phyloP scores from a whole-genome alignment of 2,113 vertebrate species.

The Neolamprologus devosi region DNA sequence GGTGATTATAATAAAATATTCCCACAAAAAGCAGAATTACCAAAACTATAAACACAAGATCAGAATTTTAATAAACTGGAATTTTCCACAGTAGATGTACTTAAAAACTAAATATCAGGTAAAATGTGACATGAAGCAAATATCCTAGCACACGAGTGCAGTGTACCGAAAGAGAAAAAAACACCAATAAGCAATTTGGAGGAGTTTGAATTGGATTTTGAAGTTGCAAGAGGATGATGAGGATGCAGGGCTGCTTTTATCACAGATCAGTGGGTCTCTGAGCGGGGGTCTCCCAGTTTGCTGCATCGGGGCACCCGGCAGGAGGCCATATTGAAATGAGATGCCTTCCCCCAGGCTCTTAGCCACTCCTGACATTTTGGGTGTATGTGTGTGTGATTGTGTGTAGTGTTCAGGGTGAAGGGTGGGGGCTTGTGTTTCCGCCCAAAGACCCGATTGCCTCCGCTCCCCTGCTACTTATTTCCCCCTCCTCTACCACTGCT shows the following conservation, averaged over 20 bases:
- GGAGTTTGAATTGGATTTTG: conserved; percentile 71
- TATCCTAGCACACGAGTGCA: neutral
- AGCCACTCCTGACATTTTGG: conserved; percentile 64
- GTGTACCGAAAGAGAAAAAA: conserved; percentile 19
- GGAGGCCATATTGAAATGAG: conserved; percentile 71
- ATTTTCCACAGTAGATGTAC: conserved; percentile 1
- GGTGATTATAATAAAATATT: neutral
- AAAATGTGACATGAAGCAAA: conserved; percentile 19
- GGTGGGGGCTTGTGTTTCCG: conserved; percentile 58
- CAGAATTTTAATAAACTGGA: neutral
- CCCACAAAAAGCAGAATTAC: neutral
- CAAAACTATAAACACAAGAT: neutral
- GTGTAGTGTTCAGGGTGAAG: conserved; percentile 36
- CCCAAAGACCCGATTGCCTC: conserved; percentile 64
- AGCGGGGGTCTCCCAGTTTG: conserved; percentile 53
- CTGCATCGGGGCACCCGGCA: conserved; percentile 52
- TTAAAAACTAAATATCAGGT: conserved; percentile 2
- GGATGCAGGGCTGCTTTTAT: conserved; percentile 64
- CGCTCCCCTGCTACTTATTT: conserved; percentile 56
- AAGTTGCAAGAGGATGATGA: conserved; percentile 61
- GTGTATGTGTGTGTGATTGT: conserved; percentile 18
- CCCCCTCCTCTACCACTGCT: conserved; percentile 36
- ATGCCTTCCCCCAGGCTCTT: conserved; percentile 56
- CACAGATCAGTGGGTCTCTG: conserved; percentile 68
- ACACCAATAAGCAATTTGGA: conserved; percentile 64